Conservation (phyloP, 2,888 invertebrate genomes). For the Acleris cristana region DNA sequence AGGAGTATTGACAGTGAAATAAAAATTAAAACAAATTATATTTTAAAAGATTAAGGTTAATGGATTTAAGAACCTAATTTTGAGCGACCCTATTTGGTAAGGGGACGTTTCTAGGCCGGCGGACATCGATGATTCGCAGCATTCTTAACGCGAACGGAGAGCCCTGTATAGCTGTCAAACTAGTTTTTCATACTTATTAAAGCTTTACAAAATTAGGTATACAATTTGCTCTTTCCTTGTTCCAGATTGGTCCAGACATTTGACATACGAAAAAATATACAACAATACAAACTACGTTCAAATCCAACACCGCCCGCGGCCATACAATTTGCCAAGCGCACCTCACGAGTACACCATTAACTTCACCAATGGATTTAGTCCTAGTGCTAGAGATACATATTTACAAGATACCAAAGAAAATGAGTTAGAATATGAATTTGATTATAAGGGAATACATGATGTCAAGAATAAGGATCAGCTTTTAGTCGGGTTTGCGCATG, state of each 20-base stretch:
- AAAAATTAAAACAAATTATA: too few relatives aligned
- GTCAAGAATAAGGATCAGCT: constrained; percentile 44
- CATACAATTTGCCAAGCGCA: constrained; percentile 51
- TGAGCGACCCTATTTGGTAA: too few relatives aligned
- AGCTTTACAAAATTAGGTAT: too few relatives aligned
- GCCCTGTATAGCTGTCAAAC: too few relatives aligned
- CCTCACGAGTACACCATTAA: constrained; percentile 43
- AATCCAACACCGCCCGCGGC: constrained; percentile 52
- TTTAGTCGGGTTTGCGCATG: constrained; percentile 70
- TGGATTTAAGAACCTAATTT: too few relatives aligned
- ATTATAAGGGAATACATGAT: constrained; percentile 42
- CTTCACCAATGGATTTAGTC: constrained; percentile 45
- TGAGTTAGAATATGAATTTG: constrained; percentile 53
- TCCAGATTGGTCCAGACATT: constrained; percentile 62
- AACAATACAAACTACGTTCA: constrained; percentile 71
- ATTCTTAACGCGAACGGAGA: too few relatives aligned
- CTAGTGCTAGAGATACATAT: constrained; percentile 36
- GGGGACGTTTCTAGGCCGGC: too few relatives aligned
- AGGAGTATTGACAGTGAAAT: too few relatives aligned
- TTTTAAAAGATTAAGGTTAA: too few relatives aligned
- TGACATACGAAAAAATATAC: constrained; percentile 69
- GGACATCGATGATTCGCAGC: too few relatives aligned
- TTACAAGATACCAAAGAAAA: constrained; percentile 52
- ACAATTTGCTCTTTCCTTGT: constrained; percentile 43
- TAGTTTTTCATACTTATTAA: too few relatives aligned